Evolutionary conservation across 2,113 vertebrate genomes (phyloP).

Genomic region (Synodontis membranacea): DNA sequence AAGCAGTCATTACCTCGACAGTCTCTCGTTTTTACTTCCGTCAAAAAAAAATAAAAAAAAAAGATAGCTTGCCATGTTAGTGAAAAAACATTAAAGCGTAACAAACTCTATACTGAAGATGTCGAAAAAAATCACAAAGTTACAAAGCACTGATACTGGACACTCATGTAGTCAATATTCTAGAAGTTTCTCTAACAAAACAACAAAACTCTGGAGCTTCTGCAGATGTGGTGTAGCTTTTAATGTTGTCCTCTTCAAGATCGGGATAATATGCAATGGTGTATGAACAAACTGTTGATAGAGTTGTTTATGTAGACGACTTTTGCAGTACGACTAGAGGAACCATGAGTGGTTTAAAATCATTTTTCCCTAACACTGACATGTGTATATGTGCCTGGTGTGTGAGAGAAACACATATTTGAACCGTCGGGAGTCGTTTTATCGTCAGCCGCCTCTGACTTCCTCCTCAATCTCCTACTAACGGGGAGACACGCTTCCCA

Average conservation of each 20-base stretch:
- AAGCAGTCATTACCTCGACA: too few species aligned
- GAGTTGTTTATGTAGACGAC: background rate
- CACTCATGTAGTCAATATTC: background rate
- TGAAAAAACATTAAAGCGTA: background rate
- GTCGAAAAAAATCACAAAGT: too few species aligned
- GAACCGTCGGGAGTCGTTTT: slow-evolving; percentile 59
- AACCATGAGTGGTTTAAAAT: background rate
- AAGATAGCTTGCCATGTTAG: background rate
- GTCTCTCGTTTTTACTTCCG: too few species aligned
- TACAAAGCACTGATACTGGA: background rate
- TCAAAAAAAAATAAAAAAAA: too few species aligned
- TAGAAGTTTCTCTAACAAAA: background rate
- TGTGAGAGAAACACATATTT: background rate
- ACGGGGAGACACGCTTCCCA: slow-evolving; percentile 56
- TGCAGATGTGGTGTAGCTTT: background rate
- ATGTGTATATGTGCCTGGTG: slow-evolving; percentile 15
- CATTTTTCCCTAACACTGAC: background rate
- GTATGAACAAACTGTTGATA: background rate
- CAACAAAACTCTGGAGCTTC: background rate
- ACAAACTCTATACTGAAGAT: too few species aligned
- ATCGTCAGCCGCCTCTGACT: slow-evolving; percentile 61
- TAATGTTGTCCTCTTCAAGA: background rate
- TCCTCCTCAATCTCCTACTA: slow-evolving; percentile 64
- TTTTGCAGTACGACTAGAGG: background rate
- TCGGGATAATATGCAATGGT: background rate